phyloP scores from a whole-genome alignment of 2,888 invertebrate genomes.

The Cryptosula pallasiana region DNA sequence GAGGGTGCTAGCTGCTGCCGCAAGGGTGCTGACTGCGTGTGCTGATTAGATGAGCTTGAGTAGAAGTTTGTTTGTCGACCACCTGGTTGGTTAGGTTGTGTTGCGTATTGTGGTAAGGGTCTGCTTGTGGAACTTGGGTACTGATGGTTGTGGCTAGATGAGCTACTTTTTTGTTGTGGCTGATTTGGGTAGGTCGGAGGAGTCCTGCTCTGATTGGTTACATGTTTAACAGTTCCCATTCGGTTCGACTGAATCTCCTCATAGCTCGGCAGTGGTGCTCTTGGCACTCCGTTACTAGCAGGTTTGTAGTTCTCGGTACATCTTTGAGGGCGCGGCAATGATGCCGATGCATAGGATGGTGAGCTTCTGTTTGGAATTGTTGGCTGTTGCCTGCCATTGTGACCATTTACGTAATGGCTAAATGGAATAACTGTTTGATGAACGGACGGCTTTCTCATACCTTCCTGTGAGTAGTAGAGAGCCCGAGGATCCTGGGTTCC shows the following conservation, averaged over 20 bases:
- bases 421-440: not conserved
- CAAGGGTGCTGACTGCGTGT: not conserved
- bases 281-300: not conserved
- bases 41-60: not conserved
- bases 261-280: conserved; percentile 12
- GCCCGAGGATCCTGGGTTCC: not conserved
- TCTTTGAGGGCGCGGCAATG: not conserved
- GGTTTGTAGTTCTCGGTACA: not conserved
- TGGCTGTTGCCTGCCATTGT: not conserved
- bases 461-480: conserved; percentile 3
- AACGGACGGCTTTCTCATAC: not conserved
- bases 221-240: not conserved
- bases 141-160: not conserved
- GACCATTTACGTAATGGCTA: conserved; percentile 2
- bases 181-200: not conserved
- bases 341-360: not conserved
- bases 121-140: not conserved
- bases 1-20: not conserved
- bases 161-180: not conserved
- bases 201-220: not conserved
- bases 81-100: not conserved
- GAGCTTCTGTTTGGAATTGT: not conserved
- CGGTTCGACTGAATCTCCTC: conserved; percentile 14
- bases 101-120: not conserved
- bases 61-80: not conserved